These are phyloP conservation scores for Mythimna vitellina DNA, from an alignment of 2,888 invertebrate genomes.

Conservation along the genomic window DNA sequence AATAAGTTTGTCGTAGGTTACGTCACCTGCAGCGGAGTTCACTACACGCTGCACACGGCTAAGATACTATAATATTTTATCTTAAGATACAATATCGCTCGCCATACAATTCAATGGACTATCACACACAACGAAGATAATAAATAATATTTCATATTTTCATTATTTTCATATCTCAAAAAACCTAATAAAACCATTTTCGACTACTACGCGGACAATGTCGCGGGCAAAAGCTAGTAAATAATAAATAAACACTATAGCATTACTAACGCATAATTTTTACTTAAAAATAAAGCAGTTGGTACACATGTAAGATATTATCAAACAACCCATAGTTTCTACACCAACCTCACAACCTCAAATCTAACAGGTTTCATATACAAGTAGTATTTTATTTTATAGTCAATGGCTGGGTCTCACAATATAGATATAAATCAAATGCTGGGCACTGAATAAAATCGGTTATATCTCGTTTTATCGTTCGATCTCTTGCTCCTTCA, in stretches of 20 bases:
- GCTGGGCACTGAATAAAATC: conserved; percentile 85
- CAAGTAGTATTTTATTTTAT: conserved; percentile 56
- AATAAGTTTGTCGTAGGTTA: too few species aligned
- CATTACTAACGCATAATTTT: neutral
- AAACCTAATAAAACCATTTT: too few species aligned
- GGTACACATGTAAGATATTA: neutral
- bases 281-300: neutral
- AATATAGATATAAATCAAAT: conserved; percentile 88
- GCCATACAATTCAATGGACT: too few species aligned
- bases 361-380: conserved; percentile 56
- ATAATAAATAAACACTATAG: neutral
- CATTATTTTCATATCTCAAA: too few species aligned
- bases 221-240: too few species aligned
- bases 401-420: conserved; percentile 73
- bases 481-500: conserved; percentile 80
- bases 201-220: too few species aligned
- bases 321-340: conserved; percentile 1
- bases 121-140: too few species aligned
- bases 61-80: too few species aligned
- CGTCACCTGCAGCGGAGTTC: too few species aligned
- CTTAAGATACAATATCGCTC: too few species aligned
- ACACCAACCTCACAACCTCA: conserved; percentile 20
- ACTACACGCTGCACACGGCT: too few species aligned
- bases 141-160: too few species aligned
- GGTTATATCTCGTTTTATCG: conserved; percentile 82